Base-by-base conservation (phyloP, 2,113 vertebrate genomes). In the Mesitornis unicolor region DNA sequence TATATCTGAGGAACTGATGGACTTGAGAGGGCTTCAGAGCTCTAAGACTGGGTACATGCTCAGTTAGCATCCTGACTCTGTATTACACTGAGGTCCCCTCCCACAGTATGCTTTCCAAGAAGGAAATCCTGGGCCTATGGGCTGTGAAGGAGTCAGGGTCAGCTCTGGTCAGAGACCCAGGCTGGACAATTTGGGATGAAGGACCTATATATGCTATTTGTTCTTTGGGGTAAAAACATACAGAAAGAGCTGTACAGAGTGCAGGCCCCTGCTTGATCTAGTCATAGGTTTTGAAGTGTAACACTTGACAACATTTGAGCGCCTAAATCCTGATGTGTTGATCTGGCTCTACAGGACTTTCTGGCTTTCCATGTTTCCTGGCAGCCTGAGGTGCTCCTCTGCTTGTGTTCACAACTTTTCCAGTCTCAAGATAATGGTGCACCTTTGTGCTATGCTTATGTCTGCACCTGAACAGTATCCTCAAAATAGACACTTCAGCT, bases 31-130 rank as follows among this genome's bases (percentile, higher is more conserved):
- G 7, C 14, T 80, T 56, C 31, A 45, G 20, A 50, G 3, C 53
- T 59, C 53, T 42, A 33, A 33, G 69, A 26, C 31, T 78, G 50
- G 9, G 9, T 71, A 11, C 9, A 4, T 35, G 25, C 31, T 35
- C 33, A 16, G 8, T 12, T 35, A 40, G 10, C 20, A 73, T 22
- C 33, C 16, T 60, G 53, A 24, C 2, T 26, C 33, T 64, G 31
- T 59, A 16, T 36, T 74, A n/a, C 31, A 38, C n/a, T 51, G 25
- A 43, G 20, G 22, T 77, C 21, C 5, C n/a, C 20, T 70, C 42
- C 20, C 2, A 3, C 0, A 0, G 8, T 1, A 0, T n/a, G 38
- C 21, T 89, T 81, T 75, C 50, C 29, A 25, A 42, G n/a, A 81
- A 47, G 18, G 13, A 47, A 54, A 36, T 61, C 24, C 16, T 57